These are phyloP conservation scores for Macrocentrus cingulum DNA, from an alignment of 1,140 invertebrate species.

Conservation along the genomic window DNA sequence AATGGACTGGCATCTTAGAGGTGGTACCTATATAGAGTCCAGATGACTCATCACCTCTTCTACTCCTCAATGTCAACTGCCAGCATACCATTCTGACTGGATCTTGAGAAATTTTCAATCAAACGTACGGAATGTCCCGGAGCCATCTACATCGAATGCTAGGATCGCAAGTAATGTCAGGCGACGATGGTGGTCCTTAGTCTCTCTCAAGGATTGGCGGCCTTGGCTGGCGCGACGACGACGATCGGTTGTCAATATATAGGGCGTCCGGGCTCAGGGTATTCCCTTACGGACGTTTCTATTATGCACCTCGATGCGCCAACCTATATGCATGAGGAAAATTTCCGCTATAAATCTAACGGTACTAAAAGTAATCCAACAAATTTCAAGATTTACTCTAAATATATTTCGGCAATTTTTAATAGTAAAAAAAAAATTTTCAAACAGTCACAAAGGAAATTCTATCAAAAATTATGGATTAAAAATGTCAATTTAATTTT, in stretches of 20 bases:
- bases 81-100: constrained; percentile 33
- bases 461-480: too few species aligned
- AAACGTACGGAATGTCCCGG: constrained; percentile 52
- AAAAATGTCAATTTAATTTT: too few species aligned
- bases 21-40: too few species aligned
- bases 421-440: too few species aligned
- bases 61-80: constrained; percentile 1
- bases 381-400: too few species aligned
- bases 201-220: constrained; percentile 7
- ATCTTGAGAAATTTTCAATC: constrained; percentile 60
- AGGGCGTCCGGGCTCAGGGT: constrained; percentile 1
- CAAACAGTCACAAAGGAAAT: too few species aligned
- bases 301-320: not conserved
- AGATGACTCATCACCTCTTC: not conserved
- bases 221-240: constrained; percentile 14
- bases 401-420: too few species aligned
- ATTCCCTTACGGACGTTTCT: constrained; percentile 1
- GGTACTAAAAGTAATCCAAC: too few species aligned
- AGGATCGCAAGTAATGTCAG: constrained; percentile 52
- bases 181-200: constrained; percentile 29
- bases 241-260: constrained; percentile 11
- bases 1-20: too few species aligned
- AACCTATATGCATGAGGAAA: too few species aligned
- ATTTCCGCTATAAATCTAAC: too few species aligned
- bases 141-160: constrained; percentile 51